Base-by-base conservation (phyloP, 92 coral and sea anemone genomes). In the Phenganax marumi region DNA sequence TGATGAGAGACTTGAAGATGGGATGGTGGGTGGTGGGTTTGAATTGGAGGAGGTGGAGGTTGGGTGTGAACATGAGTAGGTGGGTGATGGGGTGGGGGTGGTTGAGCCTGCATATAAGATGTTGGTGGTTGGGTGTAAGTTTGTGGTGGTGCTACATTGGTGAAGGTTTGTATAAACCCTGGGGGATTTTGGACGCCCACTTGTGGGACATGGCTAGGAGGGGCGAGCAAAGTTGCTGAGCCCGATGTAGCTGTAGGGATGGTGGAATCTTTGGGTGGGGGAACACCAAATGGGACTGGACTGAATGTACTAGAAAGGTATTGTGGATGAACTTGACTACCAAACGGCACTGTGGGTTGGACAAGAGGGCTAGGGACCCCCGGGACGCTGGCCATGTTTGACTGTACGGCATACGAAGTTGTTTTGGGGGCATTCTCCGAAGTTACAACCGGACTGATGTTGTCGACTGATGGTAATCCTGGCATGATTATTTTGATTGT, bases 361-460 rank as follows among this genome's bases (percentile, higher is more conserved):
- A 51, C 80, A 6, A 26, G 50, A 25, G 72, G 72, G 14, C 72
- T 24, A 11, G 50, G 68, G 22, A 56, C 52, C 33, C 26, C 23
- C 14, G 25, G 68, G 13, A 54, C 33, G 56, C 16, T 53, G 9
- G 55, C 19, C 16, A 52, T 22, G 8, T 12, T 72, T 50, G 77
- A 52, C n/a, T 19, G 56, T 43, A 24, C 13, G 12, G 77, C 7
- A 21, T 77, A 56, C 56, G 81, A 25, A 5, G 69, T 57, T 6
- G 69, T 57, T 60, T 49, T 57, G 9, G 52, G 0, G 25, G 60
- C 14, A 60, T 49, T 26, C 18, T 77, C 68, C 7, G 96, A 89
- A 10, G 91, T 85, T 16, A 92, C 89, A 13, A 93, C 98, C 14
- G 98, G 98, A 66, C 98, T 95, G 78, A 95, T 89, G 68, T 95